A percentile compares a stretch with the other conserved stretches of the same genome.
Conservation (phyloP, 2,888 invertebrate species). For the Dione juno region DNA sequence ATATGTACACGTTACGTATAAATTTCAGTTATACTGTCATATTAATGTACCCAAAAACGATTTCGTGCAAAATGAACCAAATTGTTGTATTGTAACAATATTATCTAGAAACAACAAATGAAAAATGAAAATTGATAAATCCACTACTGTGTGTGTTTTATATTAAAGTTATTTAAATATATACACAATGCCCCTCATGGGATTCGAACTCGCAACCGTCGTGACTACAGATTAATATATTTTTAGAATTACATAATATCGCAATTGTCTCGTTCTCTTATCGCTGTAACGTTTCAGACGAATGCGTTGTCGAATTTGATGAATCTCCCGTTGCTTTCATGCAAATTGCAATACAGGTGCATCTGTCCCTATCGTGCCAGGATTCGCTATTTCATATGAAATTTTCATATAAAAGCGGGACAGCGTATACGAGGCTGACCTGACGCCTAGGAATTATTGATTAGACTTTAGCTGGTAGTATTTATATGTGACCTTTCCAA, state of each 20-base stretch:
- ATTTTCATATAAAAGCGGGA: slow-evolving; percentile 10
- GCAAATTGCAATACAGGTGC: slow-evolving; percentile 12
- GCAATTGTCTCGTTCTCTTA: slow-evolving; percentile 8
- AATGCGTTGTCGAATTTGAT: slow-evolving; percentile 14
- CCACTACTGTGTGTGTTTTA: too few relatives aligned
- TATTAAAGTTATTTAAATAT: neutral
- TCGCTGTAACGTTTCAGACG: slow-evolving; percentile 16
- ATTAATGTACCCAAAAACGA: too few relatives aligned
- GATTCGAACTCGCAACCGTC: neutral
- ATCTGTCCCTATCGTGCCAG: slow-evolving; percentile 11
- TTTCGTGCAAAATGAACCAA: too few relatives aligned
- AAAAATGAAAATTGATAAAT: too few relatives aligned
- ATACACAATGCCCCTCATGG: neutral
- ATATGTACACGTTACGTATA: too few relatives aligned
- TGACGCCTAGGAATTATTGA: slow-evolving; percentile 20
- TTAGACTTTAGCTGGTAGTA: neutral
- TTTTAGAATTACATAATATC: neutral
- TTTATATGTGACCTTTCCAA: slow-evolving; percentile 20
- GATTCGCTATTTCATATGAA: slow-evolving; percentile 6
- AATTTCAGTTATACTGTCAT: too few relatives aligned
- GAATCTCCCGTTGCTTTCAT: slow-evolving; percentile 19
- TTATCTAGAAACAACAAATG: too few relatives aligned
- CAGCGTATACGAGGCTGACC: neutral
- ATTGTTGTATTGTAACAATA: too few relatives aligned
- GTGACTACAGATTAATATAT: neutral